These are phyloP conservation scores for Rhagium mordax DNA, from an alignment of 2,888 invertebrate species.

Conservation along the genomic window DNA sequence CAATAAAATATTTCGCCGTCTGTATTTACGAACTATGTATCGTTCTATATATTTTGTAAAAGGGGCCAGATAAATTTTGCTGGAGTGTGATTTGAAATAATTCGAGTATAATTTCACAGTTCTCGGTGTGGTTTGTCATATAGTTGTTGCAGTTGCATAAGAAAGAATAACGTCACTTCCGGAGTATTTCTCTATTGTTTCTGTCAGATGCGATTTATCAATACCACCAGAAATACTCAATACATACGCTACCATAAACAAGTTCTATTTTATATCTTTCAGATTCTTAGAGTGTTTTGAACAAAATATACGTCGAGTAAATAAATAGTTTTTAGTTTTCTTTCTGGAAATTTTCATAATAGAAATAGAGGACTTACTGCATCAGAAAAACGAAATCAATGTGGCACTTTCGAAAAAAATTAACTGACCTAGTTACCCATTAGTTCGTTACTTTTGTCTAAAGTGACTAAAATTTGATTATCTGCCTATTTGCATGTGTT, in stretches of 20 bases:
- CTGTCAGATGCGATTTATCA: neutral
- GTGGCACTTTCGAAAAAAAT: too few species aligned
- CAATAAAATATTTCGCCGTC: conserved; percentile 40
- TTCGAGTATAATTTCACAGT: conserved; percentile 11
- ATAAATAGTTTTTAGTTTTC: too few species aligned
- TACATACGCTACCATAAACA: neutral
- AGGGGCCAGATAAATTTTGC: conserved; percentile 14
- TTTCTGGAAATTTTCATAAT: too few species aligned
- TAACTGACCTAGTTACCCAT: too few species aligned
- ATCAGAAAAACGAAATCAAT: too few species aligned
- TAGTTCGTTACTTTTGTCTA: too few species aligned
- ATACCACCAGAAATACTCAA: neutral
- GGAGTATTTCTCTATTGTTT: neutral
- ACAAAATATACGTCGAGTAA: too few species aligned
- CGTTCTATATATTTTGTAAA: conserved; percentile 35
- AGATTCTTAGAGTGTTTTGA: too few species aligned
- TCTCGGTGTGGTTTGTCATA: conserved; percentile 9
- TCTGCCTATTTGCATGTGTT: neutral
- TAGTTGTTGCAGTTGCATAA: conserved; percentile 1
- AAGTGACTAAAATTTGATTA: too few species aligned
- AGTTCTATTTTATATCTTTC: neutral
- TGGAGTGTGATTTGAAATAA: conserved; percentile 8
- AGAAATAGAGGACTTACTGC: too few species aligned
- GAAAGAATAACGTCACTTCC: neutral
- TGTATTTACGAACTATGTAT: conserved; percentile 42